Evolutionary conservation across 1,140 invertebrate species (phyloP).

Genomic region (Drosophila sechellia): DNA sequence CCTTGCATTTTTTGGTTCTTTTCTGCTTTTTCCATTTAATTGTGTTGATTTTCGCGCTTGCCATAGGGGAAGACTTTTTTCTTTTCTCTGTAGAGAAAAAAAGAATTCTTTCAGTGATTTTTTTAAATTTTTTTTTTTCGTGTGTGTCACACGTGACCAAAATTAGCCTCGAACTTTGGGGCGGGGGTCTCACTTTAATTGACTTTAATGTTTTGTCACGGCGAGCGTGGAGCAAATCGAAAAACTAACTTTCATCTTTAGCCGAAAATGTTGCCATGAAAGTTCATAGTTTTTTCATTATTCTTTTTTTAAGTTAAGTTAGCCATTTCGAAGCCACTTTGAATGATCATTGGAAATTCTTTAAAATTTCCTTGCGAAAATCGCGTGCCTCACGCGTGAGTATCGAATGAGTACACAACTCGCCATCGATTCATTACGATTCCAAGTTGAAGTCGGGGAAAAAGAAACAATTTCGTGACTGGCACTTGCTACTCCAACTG

Average conservation of each 20-base stretch:
- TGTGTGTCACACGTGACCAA: constrained; percentile 27
- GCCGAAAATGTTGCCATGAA: neutral
- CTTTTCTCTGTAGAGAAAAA: neutral
- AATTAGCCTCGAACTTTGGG: constrained; percentile 28
- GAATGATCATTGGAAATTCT: neutral
- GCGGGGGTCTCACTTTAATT: constrained; percentile 26
- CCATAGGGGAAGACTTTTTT: constrained; percentile 9
- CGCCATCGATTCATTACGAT: constrained; percentile 15
- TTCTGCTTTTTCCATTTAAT: constrained; percentile 14
- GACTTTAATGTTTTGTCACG: constrained; percentile 29
- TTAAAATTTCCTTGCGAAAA: neutral
- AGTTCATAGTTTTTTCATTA: neutral
- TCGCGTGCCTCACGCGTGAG: constrained; percentile 3
- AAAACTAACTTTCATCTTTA: constrained; percentile 25
- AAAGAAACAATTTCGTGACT: constrained; percentile 24
- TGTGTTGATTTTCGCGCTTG: constrained; percentile 42
- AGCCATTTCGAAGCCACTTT: neutral
- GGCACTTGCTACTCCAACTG: constrained; percentile 33
- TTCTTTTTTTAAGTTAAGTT: neutral
- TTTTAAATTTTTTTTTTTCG: neutral
- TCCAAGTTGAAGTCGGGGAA: neutral
- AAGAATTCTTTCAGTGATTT: constrained; percentile 7
- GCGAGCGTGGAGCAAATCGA: constrained; percentile 6
- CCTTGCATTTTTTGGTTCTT: neutral
- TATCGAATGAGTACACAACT: neutral